A percentile compares a stretch with the other conserved stretches of the same genome.
phyloP scores from a whole-genome alignment of 1,140 invertebrate species.

The Mizuhopecten yessoensis region DNA sequence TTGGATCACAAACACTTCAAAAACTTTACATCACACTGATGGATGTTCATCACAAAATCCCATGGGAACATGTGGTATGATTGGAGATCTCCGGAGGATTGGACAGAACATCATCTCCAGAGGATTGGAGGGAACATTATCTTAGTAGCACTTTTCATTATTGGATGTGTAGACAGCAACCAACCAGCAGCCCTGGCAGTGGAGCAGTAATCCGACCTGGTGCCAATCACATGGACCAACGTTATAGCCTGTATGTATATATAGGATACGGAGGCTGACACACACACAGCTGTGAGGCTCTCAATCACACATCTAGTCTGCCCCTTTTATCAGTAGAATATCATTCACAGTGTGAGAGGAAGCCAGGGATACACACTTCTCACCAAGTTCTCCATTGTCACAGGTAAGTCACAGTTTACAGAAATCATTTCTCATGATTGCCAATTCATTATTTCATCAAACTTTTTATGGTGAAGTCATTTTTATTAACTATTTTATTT shows the following conservation, averaged over 20 bases:
- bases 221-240: no score
- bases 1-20: background rate
- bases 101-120: background rate
- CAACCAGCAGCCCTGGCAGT: background rate
- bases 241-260: no score
- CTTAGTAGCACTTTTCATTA: slow-evolving; percentile 10
- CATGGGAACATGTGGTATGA: background rate
- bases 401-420: no score
- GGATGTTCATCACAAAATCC: background rate
- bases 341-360: background rate
- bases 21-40: background rate
- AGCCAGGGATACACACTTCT: no score
- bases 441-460: no score
- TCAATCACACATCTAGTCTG: no score
- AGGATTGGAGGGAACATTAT: background rate
- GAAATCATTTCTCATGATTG: no score
- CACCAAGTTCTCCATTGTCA: no score
- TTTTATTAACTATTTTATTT: no score
- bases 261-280: background rate
- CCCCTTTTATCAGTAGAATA: background rate
- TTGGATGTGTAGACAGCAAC: background rate
- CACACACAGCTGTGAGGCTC: no score
- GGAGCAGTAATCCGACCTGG: background rate
- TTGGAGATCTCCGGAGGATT: background rate
- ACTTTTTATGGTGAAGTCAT: no score